A percentile compares a stretch with the other conserved stretches of the same genome.
Evolutionary conservation across 2,797 vertebrate genomes (phyloP).

Genomic region (Linurgus olivaceus): DNA sequence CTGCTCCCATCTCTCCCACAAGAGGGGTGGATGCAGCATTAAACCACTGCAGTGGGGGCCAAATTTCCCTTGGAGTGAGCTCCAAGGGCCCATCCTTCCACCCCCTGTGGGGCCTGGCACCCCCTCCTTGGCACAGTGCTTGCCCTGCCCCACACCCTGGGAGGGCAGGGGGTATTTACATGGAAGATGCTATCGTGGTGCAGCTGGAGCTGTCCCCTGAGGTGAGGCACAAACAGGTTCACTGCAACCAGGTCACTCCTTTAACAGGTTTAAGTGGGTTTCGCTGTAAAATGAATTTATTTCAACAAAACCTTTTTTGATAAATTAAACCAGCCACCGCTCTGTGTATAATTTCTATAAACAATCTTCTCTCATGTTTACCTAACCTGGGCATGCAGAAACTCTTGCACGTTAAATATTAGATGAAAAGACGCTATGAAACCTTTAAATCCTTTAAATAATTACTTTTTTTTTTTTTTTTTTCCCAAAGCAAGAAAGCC

Average conservation of each 20-base stretch:
- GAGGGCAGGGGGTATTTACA: background rate
- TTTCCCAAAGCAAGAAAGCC: background rate
- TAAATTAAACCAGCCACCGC: conserved; percentile 42
- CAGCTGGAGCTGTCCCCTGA: background rate
- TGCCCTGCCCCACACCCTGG: fast-evolving
- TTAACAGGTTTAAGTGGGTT: conserved; percentile 35
- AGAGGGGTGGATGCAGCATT: fast-evolving
- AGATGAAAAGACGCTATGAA: conserved; percentile 18
- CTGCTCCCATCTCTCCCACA: background rate
- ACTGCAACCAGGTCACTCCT: background rate
- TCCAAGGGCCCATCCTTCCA: fast-evolving
- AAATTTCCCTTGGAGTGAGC: background rate
- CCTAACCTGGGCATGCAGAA: conserved; percentile 36
- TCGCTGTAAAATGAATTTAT: conserved; percentile 49
- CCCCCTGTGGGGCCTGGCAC: background rate
- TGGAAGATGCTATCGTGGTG: background rate
- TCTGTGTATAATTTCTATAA: conserved; percentile 67
- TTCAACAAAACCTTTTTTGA: conserved; percentile 58
- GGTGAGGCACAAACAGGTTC: background rate
- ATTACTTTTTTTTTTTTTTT: background rate
- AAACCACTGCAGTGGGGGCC: fast-evolving
- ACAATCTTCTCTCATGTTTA: conserved; percentile 57
- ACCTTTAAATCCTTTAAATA: background rate
- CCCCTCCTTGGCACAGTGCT: background rate
- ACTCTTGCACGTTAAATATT: conserved; percentile 39